Percentiles rank a stretch among this genome's conserved stretches.
phyloP scores from a whole-genome alignment of 2,113 vertebrate genomes.

The Thalassoma bifasciatum region DNA sequence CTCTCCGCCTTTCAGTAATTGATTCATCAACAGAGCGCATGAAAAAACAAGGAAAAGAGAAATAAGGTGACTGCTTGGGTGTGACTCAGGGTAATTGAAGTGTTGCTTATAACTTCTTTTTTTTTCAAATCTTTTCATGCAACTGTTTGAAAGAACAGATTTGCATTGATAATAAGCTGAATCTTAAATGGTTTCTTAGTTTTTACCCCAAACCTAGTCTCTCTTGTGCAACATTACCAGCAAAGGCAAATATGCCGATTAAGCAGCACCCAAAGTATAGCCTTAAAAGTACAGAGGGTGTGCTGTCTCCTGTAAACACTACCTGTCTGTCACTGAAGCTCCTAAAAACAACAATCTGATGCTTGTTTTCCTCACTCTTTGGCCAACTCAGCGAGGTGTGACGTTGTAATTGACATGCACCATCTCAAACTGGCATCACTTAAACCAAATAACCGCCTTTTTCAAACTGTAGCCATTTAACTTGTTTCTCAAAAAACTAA shows the following conservation, averaged over 20 bases:
- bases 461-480: slow-evolving; percentile 50
- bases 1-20: slow-evolving; percentile 54
- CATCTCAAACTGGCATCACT: slow-evolving; percentile 38
- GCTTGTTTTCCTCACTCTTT: slow-evolving; percentile 30
- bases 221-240: slow-evolving; percentile 7
- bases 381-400: slow-evolving; percentile 17
- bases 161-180: background rate
- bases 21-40: slow-evolving; percentile 43
- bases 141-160: slow-evolving; percentile 10
- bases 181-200: slow-evolving; percentile 13
- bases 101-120: background rate
- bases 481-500: slow-evolving; percentile 47
- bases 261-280: slow-evolving; percentile 26
- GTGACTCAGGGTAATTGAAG: background rate
- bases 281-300: slow-evolving; percentile 6
- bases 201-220: background rate
- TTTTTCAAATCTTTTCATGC: slow-evolving; percentile 9
- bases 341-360: slow-evolving; percentile 23
- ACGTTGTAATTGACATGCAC: slow-evolving; percentile 34
- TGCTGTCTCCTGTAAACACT: slow-evolving; percentile 38
- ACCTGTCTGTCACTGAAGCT: slow-evolving; percentile 38
- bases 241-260: slow-evolving; percentile 12
- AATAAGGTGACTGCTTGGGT: slow-evolving; percentile 28
- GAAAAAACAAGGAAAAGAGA: slow-evolving; percentile 41
- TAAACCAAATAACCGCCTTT: slow-evolving; percentile 31